phyloP scores from a whole-genome alignment of 2,113 vertebrate species.

The Engystomops pustulosus region DNA sequence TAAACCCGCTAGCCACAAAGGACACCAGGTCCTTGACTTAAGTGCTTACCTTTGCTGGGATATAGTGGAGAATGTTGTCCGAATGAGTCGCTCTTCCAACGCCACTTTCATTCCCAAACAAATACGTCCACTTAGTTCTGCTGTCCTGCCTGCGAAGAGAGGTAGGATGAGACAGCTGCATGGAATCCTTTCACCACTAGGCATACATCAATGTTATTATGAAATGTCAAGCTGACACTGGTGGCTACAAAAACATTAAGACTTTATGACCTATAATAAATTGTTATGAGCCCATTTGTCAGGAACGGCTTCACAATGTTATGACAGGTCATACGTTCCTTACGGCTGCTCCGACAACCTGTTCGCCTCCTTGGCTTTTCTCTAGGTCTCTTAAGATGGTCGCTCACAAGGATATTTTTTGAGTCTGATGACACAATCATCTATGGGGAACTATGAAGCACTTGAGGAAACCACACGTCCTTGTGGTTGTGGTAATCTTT shows the following conservation, averaged over 20 bases:
- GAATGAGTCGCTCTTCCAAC: conserved; percentile 65
- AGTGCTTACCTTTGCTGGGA: conserved; percentile 73
- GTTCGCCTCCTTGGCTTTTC: background rate
- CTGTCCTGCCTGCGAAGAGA: conserved; percentile 70
- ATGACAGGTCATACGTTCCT: background rate
- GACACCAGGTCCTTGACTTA: background rate
- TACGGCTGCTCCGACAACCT: background rate
- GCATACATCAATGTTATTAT: background rate
- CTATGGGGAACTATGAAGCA: background rate
- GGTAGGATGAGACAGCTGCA: conserved; percentile 15
- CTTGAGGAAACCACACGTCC: background rate
- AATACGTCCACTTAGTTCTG: conserved; percentile 70
- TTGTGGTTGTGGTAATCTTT: background rate
- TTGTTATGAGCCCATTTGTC: background rate
- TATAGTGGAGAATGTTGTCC: conserved; percentile 76
- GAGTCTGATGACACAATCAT: background rate
- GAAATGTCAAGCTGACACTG: conserved; percentile 18
- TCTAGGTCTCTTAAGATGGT: background rate
- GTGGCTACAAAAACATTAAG: conserved; percentile 10
- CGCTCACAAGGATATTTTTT: background rate
- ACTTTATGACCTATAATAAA: conserved; percentile 16
- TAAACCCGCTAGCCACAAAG: background rate
- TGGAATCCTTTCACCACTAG: conserved; percentile 28
- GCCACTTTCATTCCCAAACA: conserved; percentile 68
- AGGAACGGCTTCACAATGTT: background rate